A percentile compares a stretch with the other conserved stretches of the same genome.
Evolutionary conservation across 2,888 invertebrate species (phyloP).

Genomic region (Platycnemis pennipes): DNA sequence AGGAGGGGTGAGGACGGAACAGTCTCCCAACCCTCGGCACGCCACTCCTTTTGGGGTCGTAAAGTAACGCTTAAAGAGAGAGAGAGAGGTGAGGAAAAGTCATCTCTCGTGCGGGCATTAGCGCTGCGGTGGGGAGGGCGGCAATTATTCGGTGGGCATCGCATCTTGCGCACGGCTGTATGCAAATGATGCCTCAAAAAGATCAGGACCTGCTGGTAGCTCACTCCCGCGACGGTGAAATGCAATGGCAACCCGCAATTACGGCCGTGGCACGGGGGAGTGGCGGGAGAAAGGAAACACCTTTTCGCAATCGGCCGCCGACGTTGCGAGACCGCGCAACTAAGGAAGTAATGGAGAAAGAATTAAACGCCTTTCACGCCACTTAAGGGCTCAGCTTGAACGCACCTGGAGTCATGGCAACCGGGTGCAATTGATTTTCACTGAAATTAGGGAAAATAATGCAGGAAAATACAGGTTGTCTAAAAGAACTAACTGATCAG

Average conservation of each 20-base stretch:
- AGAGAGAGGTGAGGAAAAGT: not conserved
- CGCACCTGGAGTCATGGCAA: not conserved
- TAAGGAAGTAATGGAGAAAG: not conserved
- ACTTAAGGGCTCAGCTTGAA: not conserved
- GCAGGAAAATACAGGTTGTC: too few species aligned
- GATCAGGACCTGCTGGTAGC: too few species aligned
- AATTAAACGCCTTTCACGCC: not conserved
- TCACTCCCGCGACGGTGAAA: too few species aligned
- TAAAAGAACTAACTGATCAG: too few species aligned
- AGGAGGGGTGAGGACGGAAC: not conserved
- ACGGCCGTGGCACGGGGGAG: not conserved
- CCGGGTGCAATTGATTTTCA: not conserved
- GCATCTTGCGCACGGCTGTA: too few species aligned
- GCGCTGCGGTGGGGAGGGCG: not conserved
- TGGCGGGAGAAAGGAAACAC: not conserved
- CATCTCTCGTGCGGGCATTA: not conserved
- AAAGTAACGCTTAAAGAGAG: not conserved
- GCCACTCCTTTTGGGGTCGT: not conserved
- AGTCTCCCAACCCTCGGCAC: not conserved
- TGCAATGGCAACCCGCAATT: not conserved
- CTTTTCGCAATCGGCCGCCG: not conserved
- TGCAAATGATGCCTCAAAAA: too few species aligned
- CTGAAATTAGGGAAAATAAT: not conserved
- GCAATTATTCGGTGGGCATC: not conserved
- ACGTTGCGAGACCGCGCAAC: not conserved